Percentiles rank a stretch among this genome's conserved stretches.
phyloP scores from a whole-genome alignment of 2,113 vertebrate species.

The Leptodactylus fuscus region DNA sequence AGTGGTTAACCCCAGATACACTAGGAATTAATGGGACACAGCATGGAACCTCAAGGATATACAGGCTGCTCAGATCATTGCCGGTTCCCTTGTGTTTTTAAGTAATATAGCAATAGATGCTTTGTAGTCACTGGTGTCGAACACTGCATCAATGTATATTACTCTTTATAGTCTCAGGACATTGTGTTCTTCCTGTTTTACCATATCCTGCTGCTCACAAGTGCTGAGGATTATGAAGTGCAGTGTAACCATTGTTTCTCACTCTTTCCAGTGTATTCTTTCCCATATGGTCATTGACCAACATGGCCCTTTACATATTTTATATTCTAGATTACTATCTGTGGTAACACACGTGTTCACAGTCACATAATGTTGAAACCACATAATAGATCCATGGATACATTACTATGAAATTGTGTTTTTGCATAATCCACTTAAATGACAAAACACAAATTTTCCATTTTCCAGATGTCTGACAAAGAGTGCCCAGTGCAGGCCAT shows the following conservation, averaged over 20 bases:
- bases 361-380: not conserved
- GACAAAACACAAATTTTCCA: not conserved
- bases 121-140: not conserved
- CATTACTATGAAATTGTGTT: not conserved
- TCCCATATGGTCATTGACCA: not conserved
- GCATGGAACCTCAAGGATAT: constrained; percentile 1
- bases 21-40: constrained; percentile 21
- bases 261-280: not conserved
- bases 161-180: not conserved
- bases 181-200: not conserved
- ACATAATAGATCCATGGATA: not conserved
- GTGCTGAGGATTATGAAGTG: not conserved
- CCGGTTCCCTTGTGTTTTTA: not conserved
- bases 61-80: not conserved
- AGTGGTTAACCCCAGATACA: constrained; percentile 33
- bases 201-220: not conserved
- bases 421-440: not conserved
- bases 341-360: not conserved
- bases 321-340: no score
- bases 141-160: not conserved
- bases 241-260: not conserved
- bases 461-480: not conserved
- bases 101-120: not conserved
- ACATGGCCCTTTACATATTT: no score
- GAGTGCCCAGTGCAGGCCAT: not conserved